Evolutionary conservation across 1,140 invertebrate genomes (phyloP), one percentile per base, ranked within the genome.

Genomic region (Lerema accius): DNA sequence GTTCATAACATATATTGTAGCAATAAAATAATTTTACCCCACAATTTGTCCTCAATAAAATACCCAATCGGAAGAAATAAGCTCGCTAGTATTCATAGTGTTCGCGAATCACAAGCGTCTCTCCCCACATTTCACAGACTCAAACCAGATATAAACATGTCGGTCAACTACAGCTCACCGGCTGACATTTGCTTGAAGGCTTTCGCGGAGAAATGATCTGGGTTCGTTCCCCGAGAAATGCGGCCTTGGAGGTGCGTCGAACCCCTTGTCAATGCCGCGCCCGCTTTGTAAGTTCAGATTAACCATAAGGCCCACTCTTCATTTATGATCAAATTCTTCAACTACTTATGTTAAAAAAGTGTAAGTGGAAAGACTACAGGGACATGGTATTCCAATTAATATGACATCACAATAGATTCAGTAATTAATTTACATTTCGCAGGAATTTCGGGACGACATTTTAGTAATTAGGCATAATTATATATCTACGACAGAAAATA

Each of bases 161-260:
- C 40, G 51, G 39, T 56, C 56, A 59, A 10, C 42, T 32, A 16
- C 32, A 43, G 40, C 37, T 48, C 37, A 56, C 35, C 19, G 37
- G 32, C 56, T 77, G 73, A 80, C 76, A 77, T 79, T 83, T 74
- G 73, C 67, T 50, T 65, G 59, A 65, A 67, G 67, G 63, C 49
- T 65, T 80, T 76, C 69, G 55, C 59, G 74, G 80, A 84, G 81
- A 84, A 86, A 86, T 82, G 77, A 83, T 84, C 74, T 66, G 63
- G 68, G 69, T 55, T 71, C 69, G 73, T 80, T 80, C 73, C 71
- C 69, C 71, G 70, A 82, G 82, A 82, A 82, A 85, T 80, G 76
- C 68, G 67, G 66, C 84, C 84, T 84, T 82, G 82, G 46, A 61
- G 58, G 80, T 55, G 49, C 80, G 67, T 61, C 77, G 76, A 82